Base-by-base conservation (phyloP, 1,140 invertebrate genomes). In the Achatina immaculata region DNA sequence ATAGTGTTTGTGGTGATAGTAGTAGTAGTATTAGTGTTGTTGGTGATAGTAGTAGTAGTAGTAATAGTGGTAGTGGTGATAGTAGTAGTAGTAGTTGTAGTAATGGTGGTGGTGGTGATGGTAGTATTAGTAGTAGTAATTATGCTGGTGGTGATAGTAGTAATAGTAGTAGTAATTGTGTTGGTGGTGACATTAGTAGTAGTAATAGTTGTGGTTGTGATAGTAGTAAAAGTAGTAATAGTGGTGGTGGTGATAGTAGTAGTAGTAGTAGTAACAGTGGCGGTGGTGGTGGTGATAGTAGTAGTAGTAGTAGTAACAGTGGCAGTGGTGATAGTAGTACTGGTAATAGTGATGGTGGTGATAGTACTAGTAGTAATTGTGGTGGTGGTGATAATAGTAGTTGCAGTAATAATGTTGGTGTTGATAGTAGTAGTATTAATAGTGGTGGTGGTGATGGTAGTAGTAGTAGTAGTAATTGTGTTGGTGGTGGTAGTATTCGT, bases 401-500 rank as follows among this genome's bases (percentile, higher is more conserved):
- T 72, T 28, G 69, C 36, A 72, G 69, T 72, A 38, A 38, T 38
- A 19, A 11, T 38, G 36, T 9, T 72, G 9, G 69, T 72, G 36
- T 9, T 72, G 45, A 48, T 48, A 19, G 45, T n/a, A n/a, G n/a
- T n/a, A 72, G 69, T 38, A 72, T 9, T 38, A 72, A 34, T 72
- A 72, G 14, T 72, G 36, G 69, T 72, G 9, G 69, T 72, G 36
- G 69, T 19, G 36, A 38, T 72, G 36, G 69, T 38, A 72, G 69
- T 38, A 72, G 69, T 72, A 72, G 69, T 72, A 72, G 69, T 38
- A 72, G 36, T 19, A 72, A 34, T 38, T 14, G 69, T 72, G 36
- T 6, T 38, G 14, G 69, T 72, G n/a, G 62, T 66, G n/a, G 62
- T 28, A 14, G 34, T 7, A 11, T 7, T 66, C 7, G 62, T 28